Conservation (phyloP, 2,113 vertebrate species). For the Tetrax tetrax region DNA sequence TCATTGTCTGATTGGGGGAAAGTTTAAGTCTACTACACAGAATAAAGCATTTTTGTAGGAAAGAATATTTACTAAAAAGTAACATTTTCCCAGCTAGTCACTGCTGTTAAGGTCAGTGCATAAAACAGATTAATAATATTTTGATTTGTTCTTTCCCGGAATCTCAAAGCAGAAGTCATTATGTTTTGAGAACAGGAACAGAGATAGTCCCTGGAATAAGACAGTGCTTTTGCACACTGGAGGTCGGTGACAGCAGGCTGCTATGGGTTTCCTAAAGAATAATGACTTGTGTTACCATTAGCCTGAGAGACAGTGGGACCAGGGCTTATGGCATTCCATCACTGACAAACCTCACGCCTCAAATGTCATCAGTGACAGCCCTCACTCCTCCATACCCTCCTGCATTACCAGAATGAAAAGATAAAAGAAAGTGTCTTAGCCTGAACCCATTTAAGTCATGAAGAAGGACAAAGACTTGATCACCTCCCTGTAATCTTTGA, state of each 20-base stretch:
- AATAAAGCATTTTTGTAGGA: not conserved
- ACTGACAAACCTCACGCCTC: not conserved
- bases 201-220: not conserved
- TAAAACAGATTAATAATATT: constrained; percentile 9
- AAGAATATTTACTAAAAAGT: not conserved
- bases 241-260: not conserved
- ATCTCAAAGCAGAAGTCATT: not conserved
- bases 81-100: not conserved
- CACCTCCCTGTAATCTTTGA: not conserved
- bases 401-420: not conserved
- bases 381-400: not conserved
- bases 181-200: not conserved
- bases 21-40: not conserved
- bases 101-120: not conserved
- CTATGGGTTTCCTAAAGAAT: constrained; percentile 2
- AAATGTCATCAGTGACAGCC: not conserved
- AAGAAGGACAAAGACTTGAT: not conserved
- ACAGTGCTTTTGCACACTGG: not conserved
- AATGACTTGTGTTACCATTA: not conserved
- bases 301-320: not conserved
- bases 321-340: not conserved
- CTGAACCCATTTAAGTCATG: not conserved
- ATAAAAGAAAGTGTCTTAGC: not conserved
- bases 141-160: not conserved
- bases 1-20: not conserved